A percentile compares a stretch with the other conserved stretches of the same genome.
These are phyloP conservation scores for Idaea aversata DNA, from an alignment of 2,888 invertebrate species.

Conservation along the genomic window DNA sequence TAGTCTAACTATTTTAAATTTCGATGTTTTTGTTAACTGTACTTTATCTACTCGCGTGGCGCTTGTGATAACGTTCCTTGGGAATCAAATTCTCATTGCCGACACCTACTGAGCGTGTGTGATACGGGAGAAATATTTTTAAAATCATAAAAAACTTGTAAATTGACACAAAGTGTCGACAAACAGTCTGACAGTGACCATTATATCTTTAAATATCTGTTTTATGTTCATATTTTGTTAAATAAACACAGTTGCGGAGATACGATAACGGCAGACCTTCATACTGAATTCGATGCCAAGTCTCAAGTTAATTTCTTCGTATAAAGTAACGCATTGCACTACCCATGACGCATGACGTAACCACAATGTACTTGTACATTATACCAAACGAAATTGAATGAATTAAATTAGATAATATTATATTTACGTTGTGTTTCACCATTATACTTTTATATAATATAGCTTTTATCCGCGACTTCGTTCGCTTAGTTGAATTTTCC, in stretches of 20 bases:
- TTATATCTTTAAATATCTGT: background rate
- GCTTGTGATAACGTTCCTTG: no score
- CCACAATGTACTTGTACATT: background rate
- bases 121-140: background rate
- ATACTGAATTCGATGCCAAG: background rate
- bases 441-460: slow-evolving; percentile 7
- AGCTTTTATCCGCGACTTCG: background rate
- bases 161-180: background rate
- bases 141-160: no score
- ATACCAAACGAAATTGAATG: background rate
- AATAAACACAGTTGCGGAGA: background rate
- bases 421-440: slow-evolving; percentile 4
- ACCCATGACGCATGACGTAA: background rate
- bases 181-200: background rate
- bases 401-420: background rate
- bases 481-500: no score
- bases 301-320: background rate
- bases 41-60: no score
- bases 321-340: background rate
- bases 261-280: background rate
- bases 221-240: background rate
- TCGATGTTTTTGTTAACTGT: no score
- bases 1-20: no score
- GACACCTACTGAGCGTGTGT: no score
- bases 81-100: no score